Conservation (phyloP, 2,113 vertebrate species). For the Callocephalon fimbriatum region DNA sequence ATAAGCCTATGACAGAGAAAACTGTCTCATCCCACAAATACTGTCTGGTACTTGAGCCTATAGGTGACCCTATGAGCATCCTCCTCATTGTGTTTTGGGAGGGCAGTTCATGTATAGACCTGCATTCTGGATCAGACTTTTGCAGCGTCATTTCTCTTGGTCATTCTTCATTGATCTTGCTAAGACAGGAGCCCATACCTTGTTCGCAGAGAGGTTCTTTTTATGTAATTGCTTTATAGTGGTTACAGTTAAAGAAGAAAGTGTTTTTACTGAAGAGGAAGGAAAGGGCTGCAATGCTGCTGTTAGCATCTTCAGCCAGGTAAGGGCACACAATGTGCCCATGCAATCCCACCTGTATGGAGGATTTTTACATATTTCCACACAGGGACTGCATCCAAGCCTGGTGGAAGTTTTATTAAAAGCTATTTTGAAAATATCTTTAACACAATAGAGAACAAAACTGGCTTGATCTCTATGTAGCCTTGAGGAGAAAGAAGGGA, state of each 20-base stretch:
- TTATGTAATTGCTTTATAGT: neutral
- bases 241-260: neutral
- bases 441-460: neutral
- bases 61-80: neutral
- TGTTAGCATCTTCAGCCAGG: neutral
- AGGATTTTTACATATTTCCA: neutral
- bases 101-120: neutral
- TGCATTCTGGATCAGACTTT: neutral
- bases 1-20: neutral
- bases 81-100: neutral
- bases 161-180: neutral
- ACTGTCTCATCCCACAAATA: neutral
- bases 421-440: neutral
- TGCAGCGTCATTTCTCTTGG: neutral
- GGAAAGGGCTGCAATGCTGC: neutral
- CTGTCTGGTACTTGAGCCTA: neutral
- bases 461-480: neutral
- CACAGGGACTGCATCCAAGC: neutral
- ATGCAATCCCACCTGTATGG: neutral
- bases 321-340: neutral
- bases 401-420: neutral
- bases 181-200: neutral
- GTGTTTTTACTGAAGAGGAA: neutral
- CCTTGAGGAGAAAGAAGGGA: neutral
- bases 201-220: neutral